These are phyloP conservation scores for Patella depressa DNA, from an alignment of 2,888 invertebrate species.

Conservation along the genomic window DNA sequence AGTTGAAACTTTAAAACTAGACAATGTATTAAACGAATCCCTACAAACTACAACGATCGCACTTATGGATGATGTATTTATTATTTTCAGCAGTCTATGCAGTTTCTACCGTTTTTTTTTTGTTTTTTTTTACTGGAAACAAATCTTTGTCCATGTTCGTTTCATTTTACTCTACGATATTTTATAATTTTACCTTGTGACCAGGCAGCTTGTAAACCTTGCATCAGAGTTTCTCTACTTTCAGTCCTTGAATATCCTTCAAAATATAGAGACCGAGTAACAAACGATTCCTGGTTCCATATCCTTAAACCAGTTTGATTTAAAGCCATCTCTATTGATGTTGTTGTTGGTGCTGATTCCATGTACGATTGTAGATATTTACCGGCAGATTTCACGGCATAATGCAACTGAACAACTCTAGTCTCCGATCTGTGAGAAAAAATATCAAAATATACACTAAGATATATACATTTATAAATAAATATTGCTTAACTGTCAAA, in stretches of 20 bases:
- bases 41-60: no score
- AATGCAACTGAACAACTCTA: neutral
- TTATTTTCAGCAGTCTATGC: no score
- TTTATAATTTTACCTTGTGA: neutral
- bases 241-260: neutral
- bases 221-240: neutral
- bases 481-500: no score
- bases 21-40: no score
- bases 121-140: no score
- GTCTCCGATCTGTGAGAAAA: neutral
- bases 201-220: neutral
- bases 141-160: no score
- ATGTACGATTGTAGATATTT: neutral
- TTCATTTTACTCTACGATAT: no score
- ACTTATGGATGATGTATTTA: no score
- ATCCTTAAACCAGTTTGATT: neutral
- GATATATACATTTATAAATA: no score
- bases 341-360: neutral
- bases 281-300: neutral
- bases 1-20: no score
- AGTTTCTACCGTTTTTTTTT: no score
- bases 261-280: neutral
- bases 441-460: no score
- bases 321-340: neutral
- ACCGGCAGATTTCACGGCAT: neutral